These are phyloP conservation scores for Electrona antarctica DNA, from an alignment of 2,113 vertebrate genomes.

Conservation along the genomic window DNA sequence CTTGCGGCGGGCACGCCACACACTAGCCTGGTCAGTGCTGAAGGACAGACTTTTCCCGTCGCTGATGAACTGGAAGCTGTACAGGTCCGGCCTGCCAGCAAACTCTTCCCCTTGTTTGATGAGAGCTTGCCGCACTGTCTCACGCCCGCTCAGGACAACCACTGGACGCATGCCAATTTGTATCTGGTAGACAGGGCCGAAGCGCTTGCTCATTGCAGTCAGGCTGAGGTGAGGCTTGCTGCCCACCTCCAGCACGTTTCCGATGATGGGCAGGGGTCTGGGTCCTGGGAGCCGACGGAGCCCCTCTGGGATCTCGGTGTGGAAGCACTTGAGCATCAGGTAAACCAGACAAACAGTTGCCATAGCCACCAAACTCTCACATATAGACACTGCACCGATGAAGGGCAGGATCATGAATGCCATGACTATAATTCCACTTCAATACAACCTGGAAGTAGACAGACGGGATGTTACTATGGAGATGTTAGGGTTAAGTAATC, in stretches of 20 bases:
- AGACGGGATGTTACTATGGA: constrained; percentile 46
- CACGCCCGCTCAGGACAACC: constrained; percentile 84
- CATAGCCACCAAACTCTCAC: constrained; percentile 79
- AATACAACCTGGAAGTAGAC: constrained; percentile 57
- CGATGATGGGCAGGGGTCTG: constrained; percentile 82
- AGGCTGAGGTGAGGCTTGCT: constrained; percentile 83
- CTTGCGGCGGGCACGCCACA: constrained; percentile 79
- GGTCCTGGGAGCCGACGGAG: constrained; percentile 85
- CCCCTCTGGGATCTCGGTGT: constrained; percentile 76
- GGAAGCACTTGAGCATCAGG: constrained; percentile 70
- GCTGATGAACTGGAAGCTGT: constrained; percentile 73
- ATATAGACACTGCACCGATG: constrained; percentile 69
- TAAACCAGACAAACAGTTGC: constrained; percentile 75
- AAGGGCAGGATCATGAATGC: constrained; percentile 72
- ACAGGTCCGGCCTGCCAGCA: constrained; percentile 84
- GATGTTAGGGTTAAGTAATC: too few species aligned
- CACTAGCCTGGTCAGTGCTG: constrained; percentile 68
- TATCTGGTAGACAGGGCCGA: constrained; percentile 85
- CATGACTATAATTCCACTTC: constrained; percentile 62
- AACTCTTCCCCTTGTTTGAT: constrained; percentile 89
- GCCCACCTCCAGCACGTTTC: constrained; percentile 81
- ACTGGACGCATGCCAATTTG: constrained; percentile 86
- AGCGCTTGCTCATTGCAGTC: constrained; percentile 80
- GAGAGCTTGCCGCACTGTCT: constrained; percentile 86
- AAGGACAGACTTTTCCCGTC: constrained; percentile 84